These are phyloP conservation scores for Dufourea novaeangliae DNA, from an alignment of 1,140 invertebrate species.

Conservation along the genomic window DNA sequence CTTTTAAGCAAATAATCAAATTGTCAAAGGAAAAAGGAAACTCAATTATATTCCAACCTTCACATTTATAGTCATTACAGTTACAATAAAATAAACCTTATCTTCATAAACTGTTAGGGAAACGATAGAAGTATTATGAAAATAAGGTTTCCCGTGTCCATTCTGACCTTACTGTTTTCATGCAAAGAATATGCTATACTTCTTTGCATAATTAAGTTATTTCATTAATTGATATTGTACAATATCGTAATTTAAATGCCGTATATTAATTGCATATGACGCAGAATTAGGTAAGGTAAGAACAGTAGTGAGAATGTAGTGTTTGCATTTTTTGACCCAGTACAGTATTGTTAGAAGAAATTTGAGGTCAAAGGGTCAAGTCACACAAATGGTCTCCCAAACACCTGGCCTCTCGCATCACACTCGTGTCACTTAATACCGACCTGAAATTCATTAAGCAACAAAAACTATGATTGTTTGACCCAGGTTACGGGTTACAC, in stretches of 20 bases:
- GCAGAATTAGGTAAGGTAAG: slow-evolving; percentile 73
- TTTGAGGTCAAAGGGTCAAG: slow-evolving; percentile 77
- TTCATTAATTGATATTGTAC: slow-evolving; percentile 52
- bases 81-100: slow-evolving; percentile 69
- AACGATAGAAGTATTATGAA: slow-evolving; percentile 67
- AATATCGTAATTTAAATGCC: slow-evolving; percentile 54
- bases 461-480: slow-evolving; percentile 81
- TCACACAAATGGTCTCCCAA: slow-evolving; percentile 80
- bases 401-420: slow-evolving; percentile 81
- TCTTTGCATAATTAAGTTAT: slow-evolving; percentile 46
- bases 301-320: slow-evolving; percentile 75
- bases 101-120: slow-evolving; percentile 64
- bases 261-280: slow-evolving; percentile 54
- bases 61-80: slow-evolving; percentile 72
- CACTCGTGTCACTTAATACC: slow-evolving; percentile 81
- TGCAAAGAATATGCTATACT: slow-evolving; percentile 61
- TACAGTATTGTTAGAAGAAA: slow-evolving; percentile 77
- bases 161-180: slow-evolving; percentile 75
- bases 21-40: slow-evolving; percentile 56
- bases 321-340: slow-evolving; percentile 72
- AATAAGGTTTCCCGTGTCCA: slow-evolving; percentile 70
- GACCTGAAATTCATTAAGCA: slow-evolving; percentile 83
- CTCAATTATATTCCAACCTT: slow-evolving; percentile 77
- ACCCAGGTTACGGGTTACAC: slow-evolving; percentile 71
- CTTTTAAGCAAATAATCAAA: slow-evolving; percentile 59